Conservation (phyloP, 2,797 vertebrate genomes). For the Margarornis squamiger region DNA sequence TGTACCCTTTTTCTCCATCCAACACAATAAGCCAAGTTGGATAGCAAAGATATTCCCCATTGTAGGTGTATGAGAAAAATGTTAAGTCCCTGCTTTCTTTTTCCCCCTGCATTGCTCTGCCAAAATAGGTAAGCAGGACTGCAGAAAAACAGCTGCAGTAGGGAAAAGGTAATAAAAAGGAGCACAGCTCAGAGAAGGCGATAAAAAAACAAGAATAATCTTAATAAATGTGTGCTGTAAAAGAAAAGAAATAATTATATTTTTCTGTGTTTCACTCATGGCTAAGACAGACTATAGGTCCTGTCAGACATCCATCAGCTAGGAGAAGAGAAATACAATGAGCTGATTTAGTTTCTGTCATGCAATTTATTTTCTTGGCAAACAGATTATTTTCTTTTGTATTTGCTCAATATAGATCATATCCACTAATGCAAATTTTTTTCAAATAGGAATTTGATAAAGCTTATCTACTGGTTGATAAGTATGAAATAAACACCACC, state of each 20-base stretch:
- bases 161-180: not conserved
- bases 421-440: not conserved
- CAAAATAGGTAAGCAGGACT: not conserved
- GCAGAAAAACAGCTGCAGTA: not conserved
- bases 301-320: not conserved
- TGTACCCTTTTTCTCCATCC: not conserved
- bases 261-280: not conserved
- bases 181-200: not conserved
- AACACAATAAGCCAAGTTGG: accelerated
- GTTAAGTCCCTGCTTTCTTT: not conserved
- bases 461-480: not conserved
- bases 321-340: not conserved
- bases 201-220: not conserved
- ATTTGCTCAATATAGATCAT: not conserved
- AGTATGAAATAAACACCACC: not conserved
- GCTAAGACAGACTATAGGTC: not conserved
- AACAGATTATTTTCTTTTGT: not conserved
- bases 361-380: not conserved
- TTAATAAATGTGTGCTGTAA: not conserved
- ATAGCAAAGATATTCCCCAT: not conserved
- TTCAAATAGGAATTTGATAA: not conserved
- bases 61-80: accelerated
- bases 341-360: not conserved
- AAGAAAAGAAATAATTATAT: not conserved
- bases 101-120: not conserved